phyloP scores from a whole-genome alignment of 2,797 vertebrate species.

The Oreochromis grahami region DNA sequence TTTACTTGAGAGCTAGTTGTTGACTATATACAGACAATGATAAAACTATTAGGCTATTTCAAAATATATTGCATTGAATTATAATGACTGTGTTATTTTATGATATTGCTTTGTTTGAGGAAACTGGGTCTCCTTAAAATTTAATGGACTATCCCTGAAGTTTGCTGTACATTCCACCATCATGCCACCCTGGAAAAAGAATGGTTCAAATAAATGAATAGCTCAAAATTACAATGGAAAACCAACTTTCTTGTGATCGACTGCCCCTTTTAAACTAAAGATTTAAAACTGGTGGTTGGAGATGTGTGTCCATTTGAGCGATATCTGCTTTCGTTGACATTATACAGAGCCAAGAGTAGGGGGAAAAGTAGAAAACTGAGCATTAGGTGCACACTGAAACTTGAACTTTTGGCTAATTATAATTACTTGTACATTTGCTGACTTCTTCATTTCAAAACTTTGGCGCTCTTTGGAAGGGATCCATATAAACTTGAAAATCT shows the following conservation, averaged over 20 bases:
- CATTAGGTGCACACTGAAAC: not conserved
- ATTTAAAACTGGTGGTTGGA: not conserved
- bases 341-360: not conserved
- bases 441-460: not conserved
- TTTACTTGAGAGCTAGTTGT: not conserved
- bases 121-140: not conserved
- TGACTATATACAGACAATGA: not conserved
- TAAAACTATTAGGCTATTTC: not conserved
- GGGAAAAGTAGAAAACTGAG: not conserved
- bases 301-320: not conserved
- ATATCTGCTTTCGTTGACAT: not conserved
- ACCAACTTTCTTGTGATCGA: not conserved
- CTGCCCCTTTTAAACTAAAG: not conserved
- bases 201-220: accelerated
- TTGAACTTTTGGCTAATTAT: not conserved
- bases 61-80: not conserved
- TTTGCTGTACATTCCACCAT: not conserved
- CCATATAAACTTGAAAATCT: not conserved
- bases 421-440: not conserved
- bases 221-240: not conserved
- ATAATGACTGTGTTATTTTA: not conserved
- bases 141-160: not conserved
- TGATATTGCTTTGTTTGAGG: not conserved
- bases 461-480: not conserved
- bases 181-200: not conserved